Percentiles rank a stretch among this genome's conserved stretches.
phyloP scores from a whole-genome alignment of 2,888 invertebrate genomes.

The Zeuzera pyrina region DNA sequence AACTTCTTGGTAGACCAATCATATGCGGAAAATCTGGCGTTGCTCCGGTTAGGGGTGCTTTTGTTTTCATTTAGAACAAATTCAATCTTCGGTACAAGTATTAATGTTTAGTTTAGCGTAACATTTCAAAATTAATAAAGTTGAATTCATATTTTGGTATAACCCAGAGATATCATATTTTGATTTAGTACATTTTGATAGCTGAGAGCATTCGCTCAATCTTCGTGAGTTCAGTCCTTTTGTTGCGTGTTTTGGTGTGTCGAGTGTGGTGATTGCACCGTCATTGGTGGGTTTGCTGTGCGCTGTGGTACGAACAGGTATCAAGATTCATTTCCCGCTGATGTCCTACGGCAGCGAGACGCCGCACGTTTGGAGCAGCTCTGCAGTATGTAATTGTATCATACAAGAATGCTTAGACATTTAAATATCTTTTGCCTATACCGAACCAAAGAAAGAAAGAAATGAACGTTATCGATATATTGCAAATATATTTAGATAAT shows the following conservation, averaged over 20 bases:
- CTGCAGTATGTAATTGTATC: conserved; percentile 42
- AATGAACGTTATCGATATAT: too few species aligned
- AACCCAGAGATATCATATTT: conserved; percentile 39
- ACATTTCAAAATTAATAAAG: conserved; percentile 38
- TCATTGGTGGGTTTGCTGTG: conserved; percentile 10
- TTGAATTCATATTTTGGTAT: conserved; percentile 29
- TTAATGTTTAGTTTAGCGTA: conserved; percentile 19
- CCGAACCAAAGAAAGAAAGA: too few species aligned
- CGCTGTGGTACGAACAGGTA: conserved; percentile 28
- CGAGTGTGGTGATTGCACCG: conserved; percentile 1
- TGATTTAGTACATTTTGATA: conserved; percentile 50
- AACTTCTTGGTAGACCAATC: conserved; percentile 45
- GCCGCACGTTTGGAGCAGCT: conserved; percentile 70
- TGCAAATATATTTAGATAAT: too few species aligned
- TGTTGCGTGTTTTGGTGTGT: conserved; percentile 23
- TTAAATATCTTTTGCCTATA: too few species aligned
- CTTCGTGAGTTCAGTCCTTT: conserved; percentile 8
- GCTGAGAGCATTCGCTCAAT: conserved; percentile 11
- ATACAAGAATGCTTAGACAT: too few species aligned
- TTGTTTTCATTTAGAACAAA: conserved; percentile 10
- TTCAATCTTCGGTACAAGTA: neutral
- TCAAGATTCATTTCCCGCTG: conserved; percentile 73
- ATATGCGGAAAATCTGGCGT: conserved; percentile 45
- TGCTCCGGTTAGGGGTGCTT: conserved; percentile 30
- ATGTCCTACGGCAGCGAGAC: conserved; percentile 71